Evolutionary conservation across 2,113 vertebrate genomes (phyloP), one percentile per base, ranked within the genome.

Genomic region (Verasper variegatus): DNA sequence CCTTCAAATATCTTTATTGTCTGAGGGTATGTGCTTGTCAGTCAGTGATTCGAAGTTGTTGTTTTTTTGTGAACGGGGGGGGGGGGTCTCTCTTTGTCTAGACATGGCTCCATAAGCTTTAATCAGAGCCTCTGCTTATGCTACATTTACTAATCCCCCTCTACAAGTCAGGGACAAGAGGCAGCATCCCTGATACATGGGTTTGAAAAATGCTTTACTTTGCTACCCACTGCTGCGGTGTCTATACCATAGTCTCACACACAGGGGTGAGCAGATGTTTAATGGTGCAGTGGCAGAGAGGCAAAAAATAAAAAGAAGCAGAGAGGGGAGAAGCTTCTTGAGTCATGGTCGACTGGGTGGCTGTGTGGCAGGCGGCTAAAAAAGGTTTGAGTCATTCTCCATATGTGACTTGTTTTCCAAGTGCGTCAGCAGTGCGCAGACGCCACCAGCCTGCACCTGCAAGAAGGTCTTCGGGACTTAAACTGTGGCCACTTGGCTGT

Each of bases 351-450:
- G 74, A 65, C 31, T 55, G 76, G 73, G 62, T 80, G 35, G 81
- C 80, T 68, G 78, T 76, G 78, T 84, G 80, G 74, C 83, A 83
- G 75, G 84, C 74, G 67, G 82, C 88, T 87, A 78, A 86, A 89
- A 89, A 91, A 88, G 77, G 78, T 89, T 93, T 86, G 86, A 91
- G 86, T 92, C 92, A 90, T 81, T 93, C 88, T 82, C 88, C 88
- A 89, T 90, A 89, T 92, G 89, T 86, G 86, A 87, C 90, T 92
- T 88, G 89, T 84, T 88, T 91, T 90, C 68, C 74, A 86, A 89
- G 81, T 87, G 83, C 71, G 84, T 93, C 90, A 92, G 89, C 90
- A 82, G 73, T 78, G 76, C 24, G 76, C 82, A 84, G 87, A 76
- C 74, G 82, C 78, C 59, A 37, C 82, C 82, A 84, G 80, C 74